Evolutionary conservation across 2,797 vertebrate genomes (phyloP).

Genomic region (Setipinna tenuifilis): DNA sequence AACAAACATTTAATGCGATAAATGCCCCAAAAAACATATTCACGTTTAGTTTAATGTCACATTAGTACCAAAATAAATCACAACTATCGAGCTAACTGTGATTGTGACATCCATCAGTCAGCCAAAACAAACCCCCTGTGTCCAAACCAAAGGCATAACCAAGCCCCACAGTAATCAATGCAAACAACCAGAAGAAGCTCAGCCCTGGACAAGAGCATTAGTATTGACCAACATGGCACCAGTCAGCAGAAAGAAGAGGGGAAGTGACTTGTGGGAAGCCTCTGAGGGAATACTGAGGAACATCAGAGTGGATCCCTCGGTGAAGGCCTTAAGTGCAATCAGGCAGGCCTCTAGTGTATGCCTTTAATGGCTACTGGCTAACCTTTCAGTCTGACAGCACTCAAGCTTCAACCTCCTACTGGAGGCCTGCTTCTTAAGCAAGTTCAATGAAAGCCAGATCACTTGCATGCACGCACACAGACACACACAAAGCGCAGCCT

Average conservation of each 20-base stretch:
- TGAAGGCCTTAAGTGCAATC: neutral
- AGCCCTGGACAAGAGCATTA: neutral
- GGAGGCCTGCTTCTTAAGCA: neutral
- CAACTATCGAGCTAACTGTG: neutral
- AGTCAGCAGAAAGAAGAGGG: neutral
- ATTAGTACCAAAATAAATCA: neutral
- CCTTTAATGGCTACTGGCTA: neutral
- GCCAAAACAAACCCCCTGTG: neutral
- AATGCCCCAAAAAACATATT: neutral
- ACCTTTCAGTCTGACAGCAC: neutral
- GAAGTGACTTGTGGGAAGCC: neutral
- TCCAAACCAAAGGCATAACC: neutral
- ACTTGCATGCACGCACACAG: too few species aligned
- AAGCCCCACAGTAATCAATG: neutral
- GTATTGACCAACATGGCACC: conserved; percentile 7
- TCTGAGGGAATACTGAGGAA: neutral
- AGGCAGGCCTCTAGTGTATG: neutral
- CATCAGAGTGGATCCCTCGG: neutral
- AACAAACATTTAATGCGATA: neutral
- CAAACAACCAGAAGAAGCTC: neutral
- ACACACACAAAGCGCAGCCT: neutral
- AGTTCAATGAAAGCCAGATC: neutral
- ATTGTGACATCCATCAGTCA: neutral
- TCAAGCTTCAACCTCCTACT: neutral
- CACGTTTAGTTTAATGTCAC: neutral